These are phyloP conservation scores for Atethmia centrago DNA, from an alignment of 2,888 invertebrate species.

Conservation along the genomic window DNA sequence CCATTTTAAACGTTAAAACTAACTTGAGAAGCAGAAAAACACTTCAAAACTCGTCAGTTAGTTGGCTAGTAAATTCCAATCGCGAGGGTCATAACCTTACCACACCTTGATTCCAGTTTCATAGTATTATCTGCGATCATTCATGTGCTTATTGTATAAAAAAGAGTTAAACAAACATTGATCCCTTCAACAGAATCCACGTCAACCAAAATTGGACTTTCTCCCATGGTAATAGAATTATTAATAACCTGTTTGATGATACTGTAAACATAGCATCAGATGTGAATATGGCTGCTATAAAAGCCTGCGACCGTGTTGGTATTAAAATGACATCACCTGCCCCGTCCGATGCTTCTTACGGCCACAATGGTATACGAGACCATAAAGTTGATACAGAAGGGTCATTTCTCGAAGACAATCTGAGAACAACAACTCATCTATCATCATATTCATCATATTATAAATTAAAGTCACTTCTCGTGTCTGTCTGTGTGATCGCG, in stretches of 20 bases:
- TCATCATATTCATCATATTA: background rate
- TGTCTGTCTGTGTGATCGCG: too few species aligned
- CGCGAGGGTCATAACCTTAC: constrained; percentile 57
- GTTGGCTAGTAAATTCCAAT: constrained; percentile 40
- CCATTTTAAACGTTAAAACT: constrained; percentile 3
- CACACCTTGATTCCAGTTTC: constrained; percentile 55
- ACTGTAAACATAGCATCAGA: constrained; percentile 53
- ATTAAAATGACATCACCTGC: constrained; percentile 72
- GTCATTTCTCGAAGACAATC: constrained; percentile 5
- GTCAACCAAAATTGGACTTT: constrained; percentile 41
- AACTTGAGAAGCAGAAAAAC: constrained; percentile 27
- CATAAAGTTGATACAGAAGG: constrained; percentile 28
- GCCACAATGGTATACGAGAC: constrained; percentile 36
- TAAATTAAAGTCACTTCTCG: too few species aligned
- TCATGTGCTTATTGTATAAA: constrained; percentile 56
- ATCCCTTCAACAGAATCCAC: background rate
- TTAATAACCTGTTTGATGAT: constrained; percentile 21
- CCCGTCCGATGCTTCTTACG: constrained; percentile 48
- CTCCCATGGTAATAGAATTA: constrained; percentile 41
- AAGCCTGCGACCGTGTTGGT: constrained; percentile 63
- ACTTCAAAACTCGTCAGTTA: constrained; percentile 21
- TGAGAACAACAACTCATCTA: background rate
- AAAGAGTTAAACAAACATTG: constrained; percentile 55
- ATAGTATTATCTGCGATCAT: constrained; percentile 58
- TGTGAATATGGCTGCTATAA: constrained; percentile 57